phyloP scores from a whole-genome alignment of 2,888 invertebrate genomes.

The Crematogaster levior region DNA sequence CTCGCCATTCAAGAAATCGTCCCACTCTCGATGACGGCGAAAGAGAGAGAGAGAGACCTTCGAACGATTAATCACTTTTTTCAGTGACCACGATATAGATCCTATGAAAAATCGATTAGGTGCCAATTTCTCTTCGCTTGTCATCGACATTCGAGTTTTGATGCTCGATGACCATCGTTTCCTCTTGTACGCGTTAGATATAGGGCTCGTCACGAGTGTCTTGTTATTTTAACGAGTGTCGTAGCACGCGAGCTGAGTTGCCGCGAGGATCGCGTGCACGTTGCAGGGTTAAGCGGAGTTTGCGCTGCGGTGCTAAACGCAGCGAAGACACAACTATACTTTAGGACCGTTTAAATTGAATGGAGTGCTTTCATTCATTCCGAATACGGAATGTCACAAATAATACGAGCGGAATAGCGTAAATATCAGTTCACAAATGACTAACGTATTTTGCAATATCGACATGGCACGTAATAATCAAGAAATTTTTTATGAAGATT shows the following conservation, averaged over 20 bases:
- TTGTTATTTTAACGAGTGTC: conserved; percentile 49
- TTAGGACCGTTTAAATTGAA: conserved; percentile 8
- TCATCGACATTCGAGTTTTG: not conserved
- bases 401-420: not conserved
- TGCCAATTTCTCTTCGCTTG: not conserved
- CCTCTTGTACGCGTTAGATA: not conserved
- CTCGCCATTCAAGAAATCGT: not conserved
- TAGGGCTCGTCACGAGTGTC: conserved; percentile 33
- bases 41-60: not conserved
- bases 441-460: not conserved
- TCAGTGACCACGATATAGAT: not conserved
- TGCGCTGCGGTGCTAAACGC: conserved; percentile 7
- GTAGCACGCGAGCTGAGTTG: conserved; percentile 30
- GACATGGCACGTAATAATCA: not conserved
- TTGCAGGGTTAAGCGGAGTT: conserved; percentile 1
- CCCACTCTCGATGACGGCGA: not conserved
- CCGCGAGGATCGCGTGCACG: conserved; percentile 36
- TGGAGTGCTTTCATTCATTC: conserved; percentile 20
- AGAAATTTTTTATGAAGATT: not conserved
- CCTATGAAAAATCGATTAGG: not conserved
- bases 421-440: not conserved
- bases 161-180: conserved; percentile 20
- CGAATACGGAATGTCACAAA: not conserved
- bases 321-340: not conserved
- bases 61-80: not conserved